Conservation (phyloP, 2,888 invertebrate species). For the Polyommatus iphigenia region DNA sequence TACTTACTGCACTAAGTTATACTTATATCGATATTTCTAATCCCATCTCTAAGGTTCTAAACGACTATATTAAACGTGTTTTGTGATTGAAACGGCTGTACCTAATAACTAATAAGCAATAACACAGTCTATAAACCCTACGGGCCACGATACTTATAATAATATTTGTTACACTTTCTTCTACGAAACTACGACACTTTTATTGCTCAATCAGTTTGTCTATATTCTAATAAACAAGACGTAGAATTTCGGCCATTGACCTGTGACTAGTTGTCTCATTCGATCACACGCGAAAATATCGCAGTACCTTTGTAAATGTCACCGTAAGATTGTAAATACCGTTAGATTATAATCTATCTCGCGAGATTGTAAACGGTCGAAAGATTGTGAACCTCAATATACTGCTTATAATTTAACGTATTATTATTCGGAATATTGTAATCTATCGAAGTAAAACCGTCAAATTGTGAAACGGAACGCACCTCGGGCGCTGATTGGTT, state of each 20-base stretch:
- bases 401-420: too few relatives aligned
- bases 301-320: not conserved
- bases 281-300: not conserved
- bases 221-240: not conserved
- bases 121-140: slow-evolving; percentile 58
- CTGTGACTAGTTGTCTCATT: not conserved
- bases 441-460: too few relatives aligned
- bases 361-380: too few relatives aligned
- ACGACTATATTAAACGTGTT: slow-evolving; percentile 59
- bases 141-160: not conserved
- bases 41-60: slow-evolving; percentile 47
- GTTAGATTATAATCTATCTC: too few relatives aligned
- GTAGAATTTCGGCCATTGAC: not conserved
- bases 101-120: slow-evolving; percentile 50
- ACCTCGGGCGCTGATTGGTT: too few relatives aligned
- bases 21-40: slow-evolving; percentile 34
- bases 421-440: too few relatives aligned
- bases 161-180: slow-evolving; percentile 48
- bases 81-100: slow-evolving; percentile 67
- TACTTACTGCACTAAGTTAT: too few relatives aligned
- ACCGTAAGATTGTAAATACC: too few relatives aligned
- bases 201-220: slow-evolving; percentile 19
- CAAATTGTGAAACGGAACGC: too few relatives aligned
- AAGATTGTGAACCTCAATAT: too few relatives aligned
- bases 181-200: slow-evolving; percentile 22